Conservation (phyloP, 2,113 vertebrate genomes). For the Ploceus nigricollis region DNA sequence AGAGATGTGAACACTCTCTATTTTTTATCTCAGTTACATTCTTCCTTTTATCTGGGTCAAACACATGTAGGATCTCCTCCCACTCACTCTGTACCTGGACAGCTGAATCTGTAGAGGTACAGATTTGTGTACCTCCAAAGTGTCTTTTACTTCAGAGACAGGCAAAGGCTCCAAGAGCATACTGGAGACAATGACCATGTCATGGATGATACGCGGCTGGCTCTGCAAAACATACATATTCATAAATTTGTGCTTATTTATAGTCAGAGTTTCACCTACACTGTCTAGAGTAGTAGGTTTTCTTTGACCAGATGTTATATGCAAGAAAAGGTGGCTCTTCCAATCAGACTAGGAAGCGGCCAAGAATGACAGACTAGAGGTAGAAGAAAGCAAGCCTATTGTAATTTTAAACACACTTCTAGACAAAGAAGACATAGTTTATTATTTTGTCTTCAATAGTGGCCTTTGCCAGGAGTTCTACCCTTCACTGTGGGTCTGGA, state of each 20-base stretch:
- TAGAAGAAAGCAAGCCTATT: neutral
- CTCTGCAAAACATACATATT: neutral
- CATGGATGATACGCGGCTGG: neutral
- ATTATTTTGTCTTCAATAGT: neutral
- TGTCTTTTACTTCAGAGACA: neutral
- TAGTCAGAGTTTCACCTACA: neutral
- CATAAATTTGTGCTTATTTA: neutral
- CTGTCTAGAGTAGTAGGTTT: neutral
- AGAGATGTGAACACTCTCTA: neutral
- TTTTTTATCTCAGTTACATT: neutral
- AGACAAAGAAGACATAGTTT: neutral
- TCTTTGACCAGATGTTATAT: neutral
- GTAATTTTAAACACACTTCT: neutral
- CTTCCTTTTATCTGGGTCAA: neutral
- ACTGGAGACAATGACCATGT: neutral
- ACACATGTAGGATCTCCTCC: neutral
- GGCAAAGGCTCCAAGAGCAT: neutral
- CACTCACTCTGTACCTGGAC: neutral
- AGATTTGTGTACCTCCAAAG: neutral
- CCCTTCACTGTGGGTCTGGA: neutral
- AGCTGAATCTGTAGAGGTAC: neutral
- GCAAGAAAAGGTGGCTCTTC: neutral
- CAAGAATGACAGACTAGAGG: neutral
- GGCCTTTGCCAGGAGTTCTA: neutral
- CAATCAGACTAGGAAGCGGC: neutral